Evolutionary conservation across 1,140 invertebrate genomes (phyloP).

Genomic region (Cotesia glomerata): DNA sequence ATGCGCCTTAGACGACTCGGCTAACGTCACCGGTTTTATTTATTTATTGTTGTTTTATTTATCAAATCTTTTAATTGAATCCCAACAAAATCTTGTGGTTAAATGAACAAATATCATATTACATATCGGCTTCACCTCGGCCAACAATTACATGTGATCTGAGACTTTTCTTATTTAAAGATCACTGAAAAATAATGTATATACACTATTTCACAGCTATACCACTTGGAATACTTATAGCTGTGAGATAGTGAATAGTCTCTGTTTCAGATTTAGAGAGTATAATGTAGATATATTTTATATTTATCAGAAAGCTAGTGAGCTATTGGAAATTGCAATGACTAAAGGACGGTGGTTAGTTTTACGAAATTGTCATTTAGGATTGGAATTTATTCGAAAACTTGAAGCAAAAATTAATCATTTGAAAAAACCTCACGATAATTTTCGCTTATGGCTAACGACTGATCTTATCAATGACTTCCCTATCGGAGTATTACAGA

Average conservation of each 20-base stretch:
- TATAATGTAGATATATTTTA: neutral
- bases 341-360: slow-evolving; percentile 86
- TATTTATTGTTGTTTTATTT: no score
- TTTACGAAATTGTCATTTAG: slow-evolving; percentile 88
- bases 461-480: slow-evolving; percentile 85
- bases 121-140: no score
- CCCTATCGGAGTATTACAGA: slow-evolving; percentile 87
- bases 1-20: no score
- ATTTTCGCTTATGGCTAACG: slow-evolving; percentile 91
- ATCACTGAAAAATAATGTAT: no score
- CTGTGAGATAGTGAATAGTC: neutral
- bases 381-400: slow-evolving; percentile 78
- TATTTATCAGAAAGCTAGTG: slow-evolving; percentile 69
- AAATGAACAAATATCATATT: no score
- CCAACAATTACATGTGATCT: no score
- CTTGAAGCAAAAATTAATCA: slow-evolving; percentile 84
- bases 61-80: no score
- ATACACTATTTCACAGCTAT: no score
- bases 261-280: neutral
- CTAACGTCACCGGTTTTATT: no score
- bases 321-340: slow-evolving; percentile 75
- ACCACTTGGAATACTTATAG: no score
- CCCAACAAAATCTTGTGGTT: no score
- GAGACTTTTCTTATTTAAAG: no score
- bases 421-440: slow-evolving; percentile 80